Evolutionary conservation across 35 echinoderm and acorn worm genomes (phyloP), one percentile per base, ranked within the genome.

Genomic region (Diadema setosum): DNA sequence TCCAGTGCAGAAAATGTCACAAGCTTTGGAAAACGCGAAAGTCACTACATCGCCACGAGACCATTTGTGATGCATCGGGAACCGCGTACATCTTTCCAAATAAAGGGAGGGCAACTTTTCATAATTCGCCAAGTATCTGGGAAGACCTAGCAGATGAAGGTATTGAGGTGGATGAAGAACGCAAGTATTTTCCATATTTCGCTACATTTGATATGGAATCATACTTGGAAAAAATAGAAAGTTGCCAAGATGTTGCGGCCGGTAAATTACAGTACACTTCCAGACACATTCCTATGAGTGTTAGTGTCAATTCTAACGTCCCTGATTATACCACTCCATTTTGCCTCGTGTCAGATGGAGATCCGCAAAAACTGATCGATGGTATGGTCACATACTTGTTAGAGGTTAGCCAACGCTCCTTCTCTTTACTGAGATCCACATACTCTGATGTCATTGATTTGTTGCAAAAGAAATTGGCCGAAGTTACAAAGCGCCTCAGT

Each of bases 161-260:
- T 8, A 30, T 87, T 70, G 36, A 3, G 41, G n/a, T 82, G 27
- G 18, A 32, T 27, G 32, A 64, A 34, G 56, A 59, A 8, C 5
- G 12, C 3, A 40, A 25, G 23, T 91, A 50, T 42, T 78, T 69
- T 30, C 89, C 78, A 7, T 65, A 70, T 42, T 24, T 41, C 18
- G 82, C 82, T 12, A 85, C 82, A n/a, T 85, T 61, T 52, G 82
- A 85, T 36, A 49, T 57, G 25, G 82, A 85, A 39, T 59, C 25
- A 1, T 85, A 85, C 31, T 61, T 85, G 11, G 55, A 85, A 11
- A 8, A 85, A 17, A 34, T 30, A 15, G 48, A 58, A 11, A n/a
- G n/a, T 11, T 9, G 48, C 48, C 9, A 52, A 52, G n/a, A 9
- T 11, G 9, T 11, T 52, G 9, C 48, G 9, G 48, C 9, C 9